Evolutionary conservation across 1,140 invertebrate genomes (phyloP), one percentile per base, ranked within the genome.

Genomic region (Dinoponera quadriceps): DNA sequence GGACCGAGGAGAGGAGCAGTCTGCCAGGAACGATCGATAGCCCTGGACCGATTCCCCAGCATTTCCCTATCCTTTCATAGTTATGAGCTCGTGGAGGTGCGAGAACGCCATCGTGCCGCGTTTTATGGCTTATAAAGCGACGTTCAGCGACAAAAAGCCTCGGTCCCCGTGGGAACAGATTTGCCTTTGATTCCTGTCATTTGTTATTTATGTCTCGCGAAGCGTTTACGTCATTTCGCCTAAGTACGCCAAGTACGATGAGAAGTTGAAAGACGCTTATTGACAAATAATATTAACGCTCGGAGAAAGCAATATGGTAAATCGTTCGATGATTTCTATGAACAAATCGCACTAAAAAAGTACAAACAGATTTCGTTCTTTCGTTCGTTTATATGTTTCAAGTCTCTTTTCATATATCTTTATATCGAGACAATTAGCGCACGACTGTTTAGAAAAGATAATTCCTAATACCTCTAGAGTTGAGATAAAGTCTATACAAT

Each of bases 1-100:
- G 54, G 29, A 11, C 72, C 62, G 27, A 59, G 48, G 38, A 65
- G 60, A 63, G 60, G 22, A 65, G 48, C 62, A 38, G 68, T 60
- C 57, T 51, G 55, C 22, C 18, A 57, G 27, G 18, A 44, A 57
- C 81, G 72, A 83, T 83, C 81, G 72, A 83, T 83, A 66, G 48
- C 71, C 60, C 22, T 60, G 81, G 44, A 49, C 68, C 69, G 57
- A 82, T 82, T 82, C 44, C 13, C 13, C 27, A 33, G 54, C 51
- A 82, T 82, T 82, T 82, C 44, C 78, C 55, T 82, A 74, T 82
- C 69, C 57, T 82, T 82, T 74, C 48, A 60, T 72, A 82, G 69
- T 82, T 74, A 82, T n/a, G 57, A 57, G 55, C 57, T 62, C 57
- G 20, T 74, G n/a, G 29, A 54, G 38, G 48, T 11, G 33, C 51